Percentiles rank a stretch among this genome's conserved stretches.
phyloP scores from a whole-genome alignment of 2,113 vertebrate genomes.

The Etia nguti region DNA sequence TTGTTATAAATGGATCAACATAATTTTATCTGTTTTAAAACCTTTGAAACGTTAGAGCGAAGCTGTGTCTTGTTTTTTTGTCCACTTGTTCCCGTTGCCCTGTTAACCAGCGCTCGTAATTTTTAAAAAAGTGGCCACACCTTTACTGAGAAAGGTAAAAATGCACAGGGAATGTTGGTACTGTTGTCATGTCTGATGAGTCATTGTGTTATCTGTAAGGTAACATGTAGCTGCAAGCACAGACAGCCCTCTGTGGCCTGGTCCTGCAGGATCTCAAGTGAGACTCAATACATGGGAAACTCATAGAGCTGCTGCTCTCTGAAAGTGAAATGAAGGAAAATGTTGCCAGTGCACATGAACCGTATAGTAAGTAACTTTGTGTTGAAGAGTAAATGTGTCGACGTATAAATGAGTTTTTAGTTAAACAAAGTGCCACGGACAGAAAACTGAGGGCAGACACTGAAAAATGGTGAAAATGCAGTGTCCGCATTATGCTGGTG shows the following conservation, averaged over 20 bases:
- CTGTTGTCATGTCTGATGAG: background rate
- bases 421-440: background rate
- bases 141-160: background rate
- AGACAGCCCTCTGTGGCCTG: constrained; percentile 7
- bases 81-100: background rate
- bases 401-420: background rate
- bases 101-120: background rate
- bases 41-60: background rate
- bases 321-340: background rate
- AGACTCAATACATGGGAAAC: constrained; percentile 1
- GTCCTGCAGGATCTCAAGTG: constrained; percentile 22
- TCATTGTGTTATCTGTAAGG: constrained; percentile 11
- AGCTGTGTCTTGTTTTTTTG: background rate
- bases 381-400: background rate
- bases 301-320: background rate
- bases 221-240: constrained; percentile 51
- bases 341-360: background rate
- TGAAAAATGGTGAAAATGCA: background rate
- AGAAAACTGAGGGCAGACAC: background rate
- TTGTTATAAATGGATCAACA: background rate
- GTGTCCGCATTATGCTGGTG: background rate
- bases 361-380: fast-evolving
- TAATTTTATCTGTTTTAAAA: background rate
- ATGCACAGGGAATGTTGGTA: background rate
- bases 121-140: background rate